Evolutionary conservation across 1,140 invertebrate genomes (phyloP), one percentile per base, ranked within the genome.

Genomic region (Pomacea maculata): DNA sequence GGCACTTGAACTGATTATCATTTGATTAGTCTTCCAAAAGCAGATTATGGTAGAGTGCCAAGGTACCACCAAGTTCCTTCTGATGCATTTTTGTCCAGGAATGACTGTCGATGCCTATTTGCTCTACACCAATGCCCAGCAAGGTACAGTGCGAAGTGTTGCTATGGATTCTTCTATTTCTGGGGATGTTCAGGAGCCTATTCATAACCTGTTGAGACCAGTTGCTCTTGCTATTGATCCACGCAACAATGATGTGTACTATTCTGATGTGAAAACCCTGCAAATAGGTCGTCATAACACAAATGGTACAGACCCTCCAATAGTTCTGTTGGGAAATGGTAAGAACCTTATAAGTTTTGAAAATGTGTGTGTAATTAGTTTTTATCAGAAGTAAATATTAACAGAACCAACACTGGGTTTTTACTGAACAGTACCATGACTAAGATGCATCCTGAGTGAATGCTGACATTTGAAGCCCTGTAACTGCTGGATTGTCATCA

Each of bases 171-270:
- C 75, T 78, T 86, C 79, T 10, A 83, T 87, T 65, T 79, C 85
- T 64, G 87, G 89, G 79, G 93, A 95, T 86, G 92, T 94, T 10
- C 94, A 95, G 90, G 93, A 94, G 82, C 83, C 84, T 14, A 94
- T 95, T 80, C 92, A 93, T 64, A 93, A 94, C 86, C 91, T 94
- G n/a, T 92, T 90, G 29, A 90, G 93, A 67, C 94, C 95, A 19
- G 92, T 93, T 67, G 93, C 94, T 52, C 90, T 96, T 68, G 95
- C 95, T 91, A 95, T 93, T 86, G 94, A 96, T 91, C 91, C 93
- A 1, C 89, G 87, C n/a, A 92, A 91, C 45, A 92, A 93, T 80
- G 93, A 92, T 72, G 94, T 97, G 61, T 95, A 95, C 90, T 96
- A 94, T 89, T 84, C 78, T 75, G 85, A 86, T 65, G 72, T 83